These are phyloP conservation scores for Bugula neritina DNA, from an alignment of 2,888 invertebrate species.

Conservation along the genomic window DNA sequence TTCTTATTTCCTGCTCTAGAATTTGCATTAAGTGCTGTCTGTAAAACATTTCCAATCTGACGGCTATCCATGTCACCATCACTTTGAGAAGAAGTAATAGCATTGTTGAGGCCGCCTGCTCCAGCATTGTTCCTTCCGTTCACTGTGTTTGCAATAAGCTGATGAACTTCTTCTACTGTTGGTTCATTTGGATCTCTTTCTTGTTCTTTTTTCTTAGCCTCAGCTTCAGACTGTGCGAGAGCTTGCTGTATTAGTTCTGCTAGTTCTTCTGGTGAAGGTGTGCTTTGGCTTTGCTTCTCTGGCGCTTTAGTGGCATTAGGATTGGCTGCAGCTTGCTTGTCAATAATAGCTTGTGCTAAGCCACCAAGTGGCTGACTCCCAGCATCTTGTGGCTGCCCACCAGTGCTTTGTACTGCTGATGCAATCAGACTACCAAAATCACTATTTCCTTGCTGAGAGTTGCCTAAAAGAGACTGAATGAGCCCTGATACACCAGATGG, in stretches of 20 bases:
- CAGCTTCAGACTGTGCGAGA: neutral
- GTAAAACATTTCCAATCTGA: neutral
- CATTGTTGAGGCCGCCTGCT: neutral
- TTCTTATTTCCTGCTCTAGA: neutral
- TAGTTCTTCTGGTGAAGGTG: conserved; percentile 20
- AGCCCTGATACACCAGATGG: neutral
- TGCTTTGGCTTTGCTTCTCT: neutral
- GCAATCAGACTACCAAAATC: neutral
- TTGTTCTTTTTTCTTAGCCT: neutral
- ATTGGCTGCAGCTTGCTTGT: neutral
- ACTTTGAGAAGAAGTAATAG: neutral
- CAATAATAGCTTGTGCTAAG: conserved; percentile 17
- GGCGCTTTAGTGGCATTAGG: neutral
- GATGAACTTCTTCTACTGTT: conserved; percentile 17
- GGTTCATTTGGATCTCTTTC: conserved; percentile 14
- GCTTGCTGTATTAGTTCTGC: neutral
- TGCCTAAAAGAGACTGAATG: neutral
- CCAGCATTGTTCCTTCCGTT: neutral
- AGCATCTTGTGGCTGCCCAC: neutral
- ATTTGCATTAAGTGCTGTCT: neutral
- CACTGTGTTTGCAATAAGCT: neutral
- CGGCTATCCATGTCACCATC: neutral
- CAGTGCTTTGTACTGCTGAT: conserved; percentile 2
- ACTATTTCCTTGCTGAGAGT: neutral
- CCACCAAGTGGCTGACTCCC: neutral